Evolutionary conservation across 2,888 invertebrate genomes (phyloP), one percentile per base, ranked within the genome.

Genomic region (Sinelater perroti): DNA sequence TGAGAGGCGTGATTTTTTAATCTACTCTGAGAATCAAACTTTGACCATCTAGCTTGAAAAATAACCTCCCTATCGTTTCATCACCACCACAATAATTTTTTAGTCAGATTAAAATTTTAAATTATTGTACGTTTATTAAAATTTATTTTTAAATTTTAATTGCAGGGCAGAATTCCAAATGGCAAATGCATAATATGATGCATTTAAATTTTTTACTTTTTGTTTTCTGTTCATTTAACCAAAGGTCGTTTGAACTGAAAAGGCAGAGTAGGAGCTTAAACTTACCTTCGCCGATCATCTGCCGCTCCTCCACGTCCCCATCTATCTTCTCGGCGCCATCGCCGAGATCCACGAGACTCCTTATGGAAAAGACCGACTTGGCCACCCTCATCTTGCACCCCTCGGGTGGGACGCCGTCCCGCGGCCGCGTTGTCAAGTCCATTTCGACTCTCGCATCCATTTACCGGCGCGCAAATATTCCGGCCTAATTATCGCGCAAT

Each of bases 321-420:
- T 65, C 68, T 33, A 61, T 51, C 46, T 70, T 71, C 51, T 72
- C 74, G 0, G 64, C 72, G 26, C 74, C 74, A 30, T 83, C 82
- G 42, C 80, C 82, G 36, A 83, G 75, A 72, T 83, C 82, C 30
- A 84, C 84, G 36, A 84, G 75, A 65, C 83, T 84, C 46, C 84
- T 73, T 51, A 84, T 84, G 54, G 83, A 83, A 70, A 84, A 84
- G 45, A 84, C 83, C 54, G 83, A 83, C 66, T 84, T 84, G 16
- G 84, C 84, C 6, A 82, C 80, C 24, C 84, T 75, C 38, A 82
- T 78, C 66, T 83, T 83, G 33, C 72, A 79, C 65, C 61, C 78
- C 68, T 70, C 76, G 65, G 69, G 74, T 60, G 60, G 72, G 63
- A 62, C 64, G 11, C 62, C 65, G 8, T 75, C 78, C 70, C 79